Conservation (phyloP, 2,113 vertebrate species). For the Lycocorax pyrrhopterus region DNA sequence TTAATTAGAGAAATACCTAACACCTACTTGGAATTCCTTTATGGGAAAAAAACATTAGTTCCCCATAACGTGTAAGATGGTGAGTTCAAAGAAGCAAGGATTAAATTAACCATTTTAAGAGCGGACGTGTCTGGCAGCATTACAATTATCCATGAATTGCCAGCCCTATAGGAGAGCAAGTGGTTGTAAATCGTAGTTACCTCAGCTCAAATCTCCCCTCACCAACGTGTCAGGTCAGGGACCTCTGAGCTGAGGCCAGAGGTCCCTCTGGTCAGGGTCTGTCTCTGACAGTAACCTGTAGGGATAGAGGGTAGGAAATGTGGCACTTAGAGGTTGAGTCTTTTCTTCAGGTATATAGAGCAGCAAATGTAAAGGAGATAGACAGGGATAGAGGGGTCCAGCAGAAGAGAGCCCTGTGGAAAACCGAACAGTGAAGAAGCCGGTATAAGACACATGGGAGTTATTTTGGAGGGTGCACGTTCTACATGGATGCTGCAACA, state of each 20-base stretch:
- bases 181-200: neutral
- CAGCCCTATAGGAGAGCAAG: neutral
- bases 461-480: neutral
- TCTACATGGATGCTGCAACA: neutral
- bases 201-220: neutral
- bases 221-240: neutral
- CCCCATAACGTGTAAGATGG: neutral
- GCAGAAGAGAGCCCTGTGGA: neutral
- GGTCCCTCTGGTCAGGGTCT: neutral
- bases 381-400: neutral
- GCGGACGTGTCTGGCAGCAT: neutral
- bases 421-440: neutral
- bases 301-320: neutral
- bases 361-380: neutral
- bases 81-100: neutral
- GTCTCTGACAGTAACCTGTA: neutral
- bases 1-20: slow-evolving; percentile 33
- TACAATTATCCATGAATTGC: neutral
- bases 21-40: neutral
- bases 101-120: neutral
- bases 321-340: fast-evolving
- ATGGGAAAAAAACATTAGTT: neutral
- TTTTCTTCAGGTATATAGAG: neutral
- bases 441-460: neutral
- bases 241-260: neutral